A percentile compares a stretch with the other conserved stretches of the same genome.
These are phyloP conservation scores for Heliconius erato DNA, from an alignment of 2,888 invertebrate species.

Conservation along the genomic window DNA sequence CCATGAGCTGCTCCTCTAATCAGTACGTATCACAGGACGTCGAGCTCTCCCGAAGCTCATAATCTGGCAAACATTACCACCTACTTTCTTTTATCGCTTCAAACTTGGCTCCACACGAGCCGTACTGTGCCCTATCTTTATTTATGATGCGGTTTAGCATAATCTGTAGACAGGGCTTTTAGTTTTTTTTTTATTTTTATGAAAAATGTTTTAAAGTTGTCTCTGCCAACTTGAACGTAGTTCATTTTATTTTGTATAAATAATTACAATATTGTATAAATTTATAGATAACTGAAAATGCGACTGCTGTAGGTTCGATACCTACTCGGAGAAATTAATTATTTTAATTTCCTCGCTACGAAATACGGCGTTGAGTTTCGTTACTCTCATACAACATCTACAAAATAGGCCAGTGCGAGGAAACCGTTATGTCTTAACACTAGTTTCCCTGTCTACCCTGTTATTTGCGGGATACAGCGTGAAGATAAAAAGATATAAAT, in stretches of 20 bases:
- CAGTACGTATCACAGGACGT: constrained; percentile 52
- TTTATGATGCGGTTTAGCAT: constrained; percentile 39
- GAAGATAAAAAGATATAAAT: background rate
- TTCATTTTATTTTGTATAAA: background rate
- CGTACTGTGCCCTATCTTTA: constrained; percentile 45
- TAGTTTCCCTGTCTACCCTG: background rate
- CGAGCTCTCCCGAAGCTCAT: constrained; percentile 57
- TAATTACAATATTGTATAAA: background rate
- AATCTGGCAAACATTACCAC: constrained; percentile 64
- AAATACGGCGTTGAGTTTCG: too few species aligned
- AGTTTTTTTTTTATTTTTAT: background rate
- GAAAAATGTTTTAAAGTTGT: background rate
- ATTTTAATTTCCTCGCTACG: background rate
- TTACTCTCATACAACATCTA: background rate
- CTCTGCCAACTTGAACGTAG: background rate
- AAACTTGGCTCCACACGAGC: constrained; percentile 37
- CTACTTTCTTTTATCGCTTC: constrained; percentile 65
- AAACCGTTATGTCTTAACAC: background rate
- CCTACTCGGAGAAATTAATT: background rate
- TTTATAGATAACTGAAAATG: too few species aligned
- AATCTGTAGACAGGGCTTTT: constrained; percentile 37
- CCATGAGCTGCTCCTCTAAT: constrained; percentile 25
- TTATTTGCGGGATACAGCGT: background rate
- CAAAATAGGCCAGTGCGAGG: background rate
- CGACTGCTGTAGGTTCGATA: background rate